Percentiles rank a stretch among this genome's conserved stretches.
Evolutionary conservation across 2,113 vertebrate species (phyloP).

Genomic region (Vanacampus margaritifer): DNA sequence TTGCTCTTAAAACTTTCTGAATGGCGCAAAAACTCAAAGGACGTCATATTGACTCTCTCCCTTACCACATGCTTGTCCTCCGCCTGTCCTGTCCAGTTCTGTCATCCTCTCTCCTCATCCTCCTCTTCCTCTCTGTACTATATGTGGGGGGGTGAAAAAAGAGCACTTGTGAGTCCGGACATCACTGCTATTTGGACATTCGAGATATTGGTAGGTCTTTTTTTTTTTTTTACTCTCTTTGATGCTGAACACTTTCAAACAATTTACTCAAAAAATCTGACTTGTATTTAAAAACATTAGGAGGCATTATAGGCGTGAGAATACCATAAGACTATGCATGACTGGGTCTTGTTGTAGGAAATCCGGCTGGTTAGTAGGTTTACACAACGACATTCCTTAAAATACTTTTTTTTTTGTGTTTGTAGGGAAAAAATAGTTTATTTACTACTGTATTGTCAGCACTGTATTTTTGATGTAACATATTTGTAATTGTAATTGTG

Average conservation of each 20-base stretch:
- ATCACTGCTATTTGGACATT: slow-evolving; percentile 8
- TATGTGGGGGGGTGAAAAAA: slow-evolving; percentile 6
- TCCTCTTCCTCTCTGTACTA: slow-evolving; percentile 13
- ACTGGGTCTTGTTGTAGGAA: background rate
- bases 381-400: background rate
- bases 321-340: background rate
- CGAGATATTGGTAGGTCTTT: slow-evolving; percentile 47
- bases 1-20: background rate
- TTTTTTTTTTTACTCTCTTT: background rate
- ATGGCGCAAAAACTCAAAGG: slow-evolving; percentile 9
- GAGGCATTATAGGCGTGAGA: background rate
- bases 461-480: background rate
- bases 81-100: slow-evolving; percentile 17
- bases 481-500: background rate
- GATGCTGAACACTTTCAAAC: background rate
- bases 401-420: no score
- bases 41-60: slow-evolving; percentile 33
- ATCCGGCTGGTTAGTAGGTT: background rate
- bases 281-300: background rate
- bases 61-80: slow-evolving; percentile 11
- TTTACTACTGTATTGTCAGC: background rate
- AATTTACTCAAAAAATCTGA: background rate
- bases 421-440: background rate
- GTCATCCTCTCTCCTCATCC: slow-evolving; percentile 12
- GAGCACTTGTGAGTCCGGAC: slow-evolving; percentile 30